Conservation (phyloP, 1,140 invertebrate species). For the Physella acuta region DNA sequence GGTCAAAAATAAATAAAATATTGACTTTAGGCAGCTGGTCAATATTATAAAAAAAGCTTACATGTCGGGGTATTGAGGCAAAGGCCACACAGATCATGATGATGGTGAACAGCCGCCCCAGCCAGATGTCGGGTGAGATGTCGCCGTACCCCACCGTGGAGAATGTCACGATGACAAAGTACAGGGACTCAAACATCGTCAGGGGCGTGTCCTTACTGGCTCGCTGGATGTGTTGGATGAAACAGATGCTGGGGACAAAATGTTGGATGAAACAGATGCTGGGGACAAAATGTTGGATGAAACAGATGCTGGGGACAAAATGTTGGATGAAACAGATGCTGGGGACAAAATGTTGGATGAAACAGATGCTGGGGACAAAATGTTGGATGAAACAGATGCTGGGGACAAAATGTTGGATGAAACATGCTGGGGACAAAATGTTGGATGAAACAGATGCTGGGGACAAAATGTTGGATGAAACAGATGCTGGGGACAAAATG, state of each 20-base stretch:
- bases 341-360: too few species aligned
- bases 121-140: slow-evolving; percentile 94
- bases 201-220: slow-evolving; percentile 79
- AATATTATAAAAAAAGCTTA: slow-evolving; percentile 54
- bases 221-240: slow-evolving; percentile 93
- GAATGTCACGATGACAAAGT: slow-evolving; percentile 95
- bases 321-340: too few species aligned
- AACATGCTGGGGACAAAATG: too few species aligned
- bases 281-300: too few species aligned
- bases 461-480: too few species aligned
- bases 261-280: too few species aligned
- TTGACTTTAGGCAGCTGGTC: neutral
- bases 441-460: too few species aligned
- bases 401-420: too few species aligned
- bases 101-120: slow-evolving; percentile 93
- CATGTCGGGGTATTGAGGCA: slow-evolving; percentile 91
- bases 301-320: too few species aligned
- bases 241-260: slow-evolving; percentile 75
- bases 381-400: too few species aligned
- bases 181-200: slow-evolving; percentile 90
- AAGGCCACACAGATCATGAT: slow-evolving; percentile 90
- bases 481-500: too few species aligned
- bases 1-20: slow-evolving; percentile 1
- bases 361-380: too few species aligned
- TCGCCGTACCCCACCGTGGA: slow-evolving; percentile 80